Percentiles rank a stretch among this genome's conserved stretches.
These are phyloP conservation scores for Homarus americanus DNA, from an alignment of 1,140 invertebrate genomes.

Conservation along the genomic window DNA sequence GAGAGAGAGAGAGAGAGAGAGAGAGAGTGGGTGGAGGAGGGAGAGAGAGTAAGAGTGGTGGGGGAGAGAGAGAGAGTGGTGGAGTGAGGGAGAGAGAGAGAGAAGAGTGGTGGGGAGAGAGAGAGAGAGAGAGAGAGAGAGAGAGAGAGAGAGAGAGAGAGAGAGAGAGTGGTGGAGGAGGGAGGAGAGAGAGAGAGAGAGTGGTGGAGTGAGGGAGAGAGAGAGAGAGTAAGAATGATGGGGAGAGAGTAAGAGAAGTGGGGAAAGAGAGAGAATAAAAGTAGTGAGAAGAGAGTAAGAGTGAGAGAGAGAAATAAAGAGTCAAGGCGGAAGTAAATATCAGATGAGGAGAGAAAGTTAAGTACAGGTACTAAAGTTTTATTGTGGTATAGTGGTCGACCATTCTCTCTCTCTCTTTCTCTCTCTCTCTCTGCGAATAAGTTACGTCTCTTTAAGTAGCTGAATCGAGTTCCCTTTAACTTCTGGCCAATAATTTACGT, in stretches of 20 bases:
- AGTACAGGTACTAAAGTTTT: too few relatives aligned
- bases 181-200: not conserved
- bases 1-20: too few relatives aligned
- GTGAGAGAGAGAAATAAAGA: not conserved
- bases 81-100: not conserved
- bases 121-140: not conserved
- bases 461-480: too few relatives aligned
- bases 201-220: not conserved
- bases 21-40: not conserved
- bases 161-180: not conserved
- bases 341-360: too few relatives aligned
- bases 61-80: not conserved
- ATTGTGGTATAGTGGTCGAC: too few relatives aligned
- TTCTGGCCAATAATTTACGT: too few relatives aligned
- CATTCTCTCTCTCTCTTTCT: too few relatives aligned
- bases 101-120: not conserved
- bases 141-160: not conserved
- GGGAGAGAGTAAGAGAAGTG: not conserved
- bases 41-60: not conserved
- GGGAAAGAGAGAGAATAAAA: not conserved
- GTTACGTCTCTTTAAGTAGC: too few relatives aligned
- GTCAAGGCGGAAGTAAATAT: too few relatives aligned
- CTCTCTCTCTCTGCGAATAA: too few relatives aligned
- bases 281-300: not conserved
- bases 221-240: not conserved